A percentile compares a stretch with the other conserved stretches of the same genome.
These are phyloP conservation scores for Thereva nobilitata DNA, from an alignment of 2,888 invertebrate species.

Conservation along the genomic window DNA sequence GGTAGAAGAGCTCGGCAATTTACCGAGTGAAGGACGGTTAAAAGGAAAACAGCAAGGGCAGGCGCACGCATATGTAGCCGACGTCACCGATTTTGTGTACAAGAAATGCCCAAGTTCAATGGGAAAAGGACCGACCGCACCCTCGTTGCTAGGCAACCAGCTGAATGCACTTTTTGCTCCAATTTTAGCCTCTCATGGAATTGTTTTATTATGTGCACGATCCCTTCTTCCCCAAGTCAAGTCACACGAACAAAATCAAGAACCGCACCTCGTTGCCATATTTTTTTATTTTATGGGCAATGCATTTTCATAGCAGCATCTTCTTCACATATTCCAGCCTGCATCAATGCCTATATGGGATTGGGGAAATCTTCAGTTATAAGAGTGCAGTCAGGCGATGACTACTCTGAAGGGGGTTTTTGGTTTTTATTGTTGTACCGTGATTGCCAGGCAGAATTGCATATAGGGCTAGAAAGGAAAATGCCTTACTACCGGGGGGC, in stretches of 20 bases:
- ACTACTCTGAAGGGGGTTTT: constrained; percentile 1
- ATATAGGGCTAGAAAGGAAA: too few relatives aligned
- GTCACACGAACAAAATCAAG: not conserved
- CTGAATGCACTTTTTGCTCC: constrained; percentile 9
- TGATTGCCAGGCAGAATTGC: too few relatives aligned
- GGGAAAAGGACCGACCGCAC: constrained; percentile 41
- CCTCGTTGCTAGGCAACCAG: constrained; percentile 42
- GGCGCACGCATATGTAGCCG: constrained; percentile 8
- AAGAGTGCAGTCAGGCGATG: constrained; percentile 28
- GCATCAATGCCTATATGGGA: not conserved
- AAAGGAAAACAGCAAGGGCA: not conserved
- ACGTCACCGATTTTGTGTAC: not conserved
- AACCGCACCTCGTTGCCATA: constrained; percentile 18
- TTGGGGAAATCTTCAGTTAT: not conserved
- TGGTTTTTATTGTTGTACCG: too few relatives aligned
- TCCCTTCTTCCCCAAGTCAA: not conserved
- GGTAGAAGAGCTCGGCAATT: not conserved
- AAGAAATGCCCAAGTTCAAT: constrained; percentile 30
- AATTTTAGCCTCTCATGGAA: constrained; percentile 2
- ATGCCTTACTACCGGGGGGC: too few relatives aligned
- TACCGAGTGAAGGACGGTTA: not conserved
- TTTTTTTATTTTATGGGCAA: constrained; percentile 4
- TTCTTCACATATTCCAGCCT: not conserved
- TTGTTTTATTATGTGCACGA: not conserved
- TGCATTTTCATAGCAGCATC: not conserved